A percentile compares a stretch with the other conserved stretches of the same genome.
Evolutionary conservation across 2,113 vertebrate species (phyloP).

Genomic region (Proteles cristata): DNA sequence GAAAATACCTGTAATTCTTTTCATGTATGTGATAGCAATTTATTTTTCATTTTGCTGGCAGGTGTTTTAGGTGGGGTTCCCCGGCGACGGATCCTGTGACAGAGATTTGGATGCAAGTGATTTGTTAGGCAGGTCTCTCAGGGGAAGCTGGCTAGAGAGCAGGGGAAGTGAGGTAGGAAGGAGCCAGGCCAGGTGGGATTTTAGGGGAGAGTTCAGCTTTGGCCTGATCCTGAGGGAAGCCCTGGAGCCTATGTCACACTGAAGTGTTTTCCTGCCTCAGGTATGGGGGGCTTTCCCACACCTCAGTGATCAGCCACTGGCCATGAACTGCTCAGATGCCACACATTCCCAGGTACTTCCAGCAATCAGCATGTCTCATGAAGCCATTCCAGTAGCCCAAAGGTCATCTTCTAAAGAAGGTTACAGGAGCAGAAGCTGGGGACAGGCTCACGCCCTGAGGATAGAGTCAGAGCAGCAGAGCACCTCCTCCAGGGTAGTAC

Average conservation of each 20-base stretch:
- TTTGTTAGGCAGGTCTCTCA: background rate
- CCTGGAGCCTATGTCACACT: background rate
- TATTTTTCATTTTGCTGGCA: background rate
- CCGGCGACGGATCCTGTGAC: background rate
- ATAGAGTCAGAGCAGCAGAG: background rate
- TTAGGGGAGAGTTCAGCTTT: background rate
- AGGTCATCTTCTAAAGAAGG: background rate
- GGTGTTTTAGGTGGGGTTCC: background rate
- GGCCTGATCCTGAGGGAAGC: background rate
- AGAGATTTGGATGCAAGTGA: background rate
- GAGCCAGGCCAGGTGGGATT: background rate
- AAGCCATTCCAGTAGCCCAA: background rate
- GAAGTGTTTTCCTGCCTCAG: background rate
- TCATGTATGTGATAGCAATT: background rate
- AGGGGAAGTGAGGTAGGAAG: background rate
- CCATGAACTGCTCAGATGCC: background rate
- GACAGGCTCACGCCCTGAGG: accelerated
- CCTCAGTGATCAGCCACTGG: background rate
- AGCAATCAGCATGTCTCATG: background rate
- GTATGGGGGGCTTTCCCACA: background rate
- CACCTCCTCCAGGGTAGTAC: background rate
- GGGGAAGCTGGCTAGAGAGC: background rate
- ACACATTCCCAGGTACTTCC: background rate
- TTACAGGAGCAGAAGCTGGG: background rate
- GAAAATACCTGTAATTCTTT: background rate